Percentiles rank a stretch among this genome's conserved stretches.
These are phyloP conservation scores for Cylloceria caligata DNA, from an alignment of 2,888 invertebrate genomes.

Conservation along the genomic window DNA sequence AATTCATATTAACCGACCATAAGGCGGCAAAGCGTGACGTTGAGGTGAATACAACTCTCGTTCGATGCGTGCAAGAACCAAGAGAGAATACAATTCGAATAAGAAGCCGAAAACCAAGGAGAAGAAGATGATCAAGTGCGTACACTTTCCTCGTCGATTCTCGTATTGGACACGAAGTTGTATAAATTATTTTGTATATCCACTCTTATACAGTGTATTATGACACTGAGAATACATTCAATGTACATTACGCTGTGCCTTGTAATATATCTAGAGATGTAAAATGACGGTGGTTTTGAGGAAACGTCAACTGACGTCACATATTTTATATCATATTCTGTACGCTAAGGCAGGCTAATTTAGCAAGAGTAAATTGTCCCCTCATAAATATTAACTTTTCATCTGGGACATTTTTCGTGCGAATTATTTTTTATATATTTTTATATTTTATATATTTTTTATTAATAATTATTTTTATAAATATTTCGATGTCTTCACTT, in stretches of 20 bases:
- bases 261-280: neutral
- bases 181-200: neutral
- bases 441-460: too few relatives aligned
- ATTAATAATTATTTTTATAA: too few relatives aligned
- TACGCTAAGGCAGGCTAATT: too few relatives aligned
- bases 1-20: constrained; percentile 24
- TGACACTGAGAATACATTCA: constrained; percentile 2
- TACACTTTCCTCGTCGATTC: constrained; percentile 5
- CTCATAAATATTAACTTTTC: too few relatives aligned
- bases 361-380: too few relatives aligned
- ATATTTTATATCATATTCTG: too few relatives aligned
- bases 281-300: too few relatives aligned
- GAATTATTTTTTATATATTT: too few relatives aligned
- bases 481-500: too few relatives aligned
- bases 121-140: constrained; percentile 20
- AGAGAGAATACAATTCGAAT: neutral
- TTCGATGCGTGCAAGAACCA: constrained; percentile 4
- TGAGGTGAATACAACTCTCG: constrained; percentile 10
- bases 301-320: too few relatives aligned
- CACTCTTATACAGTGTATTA: constrained; percentile 1
- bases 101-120: constrained; percentile 5
- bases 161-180: constrained; percentile 7
- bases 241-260: neutral
- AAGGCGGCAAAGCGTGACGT: constrained; percentile 27
- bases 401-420: too few relatives aligned